Conservation (phyloP, 2,797 vertebrate species). For the Channallabes apus region DNA sequence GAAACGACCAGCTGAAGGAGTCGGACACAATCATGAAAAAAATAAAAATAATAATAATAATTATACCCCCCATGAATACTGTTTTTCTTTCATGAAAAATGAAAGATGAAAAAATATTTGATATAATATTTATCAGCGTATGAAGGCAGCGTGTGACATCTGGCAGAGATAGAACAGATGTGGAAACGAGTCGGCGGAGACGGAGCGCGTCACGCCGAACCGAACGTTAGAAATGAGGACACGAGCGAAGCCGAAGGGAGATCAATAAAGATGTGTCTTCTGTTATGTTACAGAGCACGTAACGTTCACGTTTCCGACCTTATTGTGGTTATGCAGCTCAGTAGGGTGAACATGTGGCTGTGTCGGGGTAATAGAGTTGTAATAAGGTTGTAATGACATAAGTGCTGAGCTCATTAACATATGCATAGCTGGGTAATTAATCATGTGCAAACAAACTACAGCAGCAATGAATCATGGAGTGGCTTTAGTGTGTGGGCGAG, state of each 20-base stretch:
- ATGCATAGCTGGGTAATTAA: background rate
- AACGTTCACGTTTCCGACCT: background rate
- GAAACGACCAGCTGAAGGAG: background rate
- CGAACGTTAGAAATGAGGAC: background rate
- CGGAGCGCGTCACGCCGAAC: background rate
- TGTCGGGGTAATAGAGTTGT: background rate
- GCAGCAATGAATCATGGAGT: background rate
- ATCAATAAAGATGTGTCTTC: background rate
- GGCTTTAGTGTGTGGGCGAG: background rate
- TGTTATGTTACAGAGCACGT: background rate
- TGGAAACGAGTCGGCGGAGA: background rate
- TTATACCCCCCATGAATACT: background rate
- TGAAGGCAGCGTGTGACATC: background rate
- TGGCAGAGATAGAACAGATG: conserved; percentile 7
- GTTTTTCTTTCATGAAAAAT: background rate
- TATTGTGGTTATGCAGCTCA: too few species aligned
- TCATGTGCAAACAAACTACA: conserved; percentile 8
- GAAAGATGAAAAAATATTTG: too few species aligned
- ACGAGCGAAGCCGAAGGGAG: background rate
- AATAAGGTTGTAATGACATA: background rate
- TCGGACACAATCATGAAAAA: too few species aligned
- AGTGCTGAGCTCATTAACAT: conserved; percentile 16
- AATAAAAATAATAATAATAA: too few species aligned
- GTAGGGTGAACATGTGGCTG: background rate
- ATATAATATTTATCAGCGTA: too few species aligned